These are phyloP conservation scores for Otus scops DNA, from an alignment of 2,797 vertebrate species.

Conservation along the genomic window DNA sequence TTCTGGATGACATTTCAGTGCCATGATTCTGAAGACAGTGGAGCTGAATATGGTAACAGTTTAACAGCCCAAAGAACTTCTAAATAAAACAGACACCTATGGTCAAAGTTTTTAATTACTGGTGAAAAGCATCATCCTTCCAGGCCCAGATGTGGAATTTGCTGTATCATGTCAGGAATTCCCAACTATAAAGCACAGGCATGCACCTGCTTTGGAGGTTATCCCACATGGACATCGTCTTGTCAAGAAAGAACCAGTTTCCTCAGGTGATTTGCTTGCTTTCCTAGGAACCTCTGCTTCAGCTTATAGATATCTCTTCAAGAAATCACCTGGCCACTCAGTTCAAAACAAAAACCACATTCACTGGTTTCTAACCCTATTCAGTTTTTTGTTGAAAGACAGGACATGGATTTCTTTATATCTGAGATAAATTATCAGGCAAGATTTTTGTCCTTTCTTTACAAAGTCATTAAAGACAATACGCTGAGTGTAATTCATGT, in stretches of 20 bases:
- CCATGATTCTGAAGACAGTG: neutral
- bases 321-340: neutral
- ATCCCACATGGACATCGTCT: neutral
- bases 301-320: neutral
- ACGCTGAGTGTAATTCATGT: constrained; percentile 25
- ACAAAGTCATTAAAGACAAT: neutral
- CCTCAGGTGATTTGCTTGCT: neutral
- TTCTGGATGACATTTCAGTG: neutral
- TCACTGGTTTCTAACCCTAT: neutral
- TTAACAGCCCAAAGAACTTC: neutral
- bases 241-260: neutral
- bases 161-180: neutral
- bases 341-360: neutral
- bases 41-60: neutral
- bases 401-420: neutral
- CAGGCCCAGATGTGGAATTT: neutral
- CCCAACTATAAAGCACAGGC: neutral
- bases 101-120: neutral
- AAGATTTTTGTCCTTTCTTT: neutral
- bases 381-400: neutral
- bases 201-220: neutral
- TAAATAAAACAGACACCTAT: neutral
- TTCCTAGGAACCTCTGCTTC: neutral
- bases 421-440: neutral
- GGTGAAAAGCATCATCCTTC: neutral